Conservation (phyloP, 2,888 invertebrate species). For the Chloromyia formosa region DNA sequence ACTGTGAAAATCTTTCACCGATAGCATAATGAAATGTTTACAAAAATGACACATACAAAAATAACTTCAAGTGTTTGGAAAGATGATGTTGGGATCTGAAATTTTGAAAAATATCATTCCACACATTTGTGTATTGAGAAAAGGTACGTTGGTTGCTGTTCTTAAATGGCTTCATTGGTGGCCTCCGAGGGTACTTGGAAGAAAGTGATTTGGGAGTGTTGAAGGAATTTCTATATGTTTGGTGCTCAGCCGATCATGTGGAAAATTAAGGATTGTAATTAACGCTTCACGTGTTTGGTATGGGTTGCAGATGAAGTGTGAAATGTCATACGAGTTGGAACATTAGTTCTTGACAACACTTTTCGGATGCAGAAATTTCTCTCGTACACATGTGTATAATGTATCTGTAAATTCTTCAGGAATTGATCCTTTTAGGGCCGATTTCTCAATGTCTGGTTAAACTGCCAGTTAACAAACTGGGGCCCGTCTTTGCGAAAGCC, state of each 20-base stretch:
- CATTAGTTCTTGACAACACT: no score
- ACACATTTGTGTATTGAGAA: conserved; percentile 32
- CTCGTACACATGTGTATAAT: no score
- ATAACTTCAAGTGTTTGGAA: conserved; percentile 36
- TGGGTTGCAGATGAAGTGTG: no score
- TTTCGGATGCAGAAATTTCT: no score
- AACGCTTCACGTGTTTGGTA: not conserved
- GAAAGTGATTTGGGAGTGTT: conserved; percentile 9
- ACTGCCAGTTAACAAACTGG: no score
- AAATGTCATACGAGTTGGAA: no score
- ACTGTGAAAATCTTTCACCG: conserved; percentile 32
- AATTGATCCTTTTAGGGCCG: no score
- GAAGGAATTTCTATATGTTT: not conserved
- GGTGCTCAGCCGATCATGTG: conserved; percentile 7
- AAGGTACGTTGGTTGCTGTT: conserved; percentile 6
- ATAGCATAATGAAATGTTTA: conserved; percentile 25
- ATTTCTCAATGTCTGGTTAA: no score
- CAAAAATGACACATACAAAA: conserved; percentile 40
- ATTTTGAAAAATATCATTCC: conserved; percentile 37
- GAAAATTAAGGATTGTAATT: conserved; percentile 24
- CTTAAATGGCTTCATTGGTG: conserved; percentile 33
- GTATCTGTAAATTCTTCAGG: no score
- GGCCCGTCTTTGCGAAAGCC: no score
- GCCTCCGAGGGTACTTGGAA: conserved; percentile 8
- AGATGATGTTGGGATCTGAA: conserved; percentile 12